A percentile compares a stretch with the other conserved stretches of the same genome.
Evolutionary conservation across 2,888 invertebrate genomes (phyloP).

Genomic region (Campopleginae sp.): DNA sequence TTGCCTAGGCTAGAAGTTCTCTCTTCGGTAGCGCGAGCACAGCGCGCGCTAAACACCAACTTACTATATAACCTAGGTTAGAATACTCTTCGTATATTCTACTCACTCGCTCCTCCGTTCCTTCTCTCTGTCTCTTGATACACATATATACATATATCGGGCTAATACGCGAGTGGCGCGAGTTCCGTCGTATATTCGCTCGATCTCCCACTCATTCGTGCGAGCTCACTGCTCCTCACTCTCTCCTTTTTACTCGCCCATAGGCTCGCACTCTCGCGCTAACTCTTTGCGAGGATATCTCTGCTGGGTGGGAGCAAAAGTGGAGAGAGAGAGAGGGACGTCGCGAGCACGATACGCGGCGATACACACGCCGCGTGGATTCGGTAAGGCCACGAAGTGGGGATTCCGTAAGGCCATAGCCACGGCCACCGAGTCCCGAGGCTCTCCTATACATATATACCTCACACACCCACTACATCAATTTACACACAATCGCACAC

Average conservation of each 20-base stretch:
- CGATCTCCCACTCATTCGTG: slow-evolving; percentile 69
- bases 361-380: slow-evolving; percentile 75
- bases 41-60: slow-evolving; percentile 78
- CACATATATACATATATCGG: not conserved
- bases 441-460: slow-evolving; percentile 57
- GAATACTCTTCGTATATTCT: slow-evolving; percentile 75
- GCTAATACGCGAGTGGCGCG: slow-evolving; percentile 1
- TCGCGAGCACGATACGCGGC: slow-evolving; percentile 52
- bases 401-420: slow-evolving; percentile 83
- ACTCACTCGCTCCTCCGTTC: not conserved
- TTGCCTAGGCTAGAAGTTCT: slow-evolving; percentile 79
- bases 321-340: slow-evolving; percentile 15
- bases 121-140: slow-evolving; percentile 70
- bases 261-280: slow-evolving; percentile 39
- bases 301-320: slow-evolving; percentile 42
- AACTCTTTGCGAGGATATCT: slow-evolving; percentile 58
- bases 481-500: slow-evolving; percentile 6
- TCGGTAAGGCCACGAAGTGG: slow-evolving; percentile 74
- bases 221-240: slow-evolving; percentile 20
- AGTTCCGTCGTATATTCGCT: slow-evolving; percentile 23
- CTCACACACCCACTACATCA: slow-evolving; percentile 59
- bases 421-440: slow-evolving; percentile 82
- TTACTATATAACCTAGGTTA: slow-evolving; percentile 80
- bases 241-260: slow-evolving; percentile 62
- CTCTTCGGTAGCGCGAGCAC: slow-evolving; percentile 61